phyloP scores from a whole-genome alignment of 2,797 vertebrate species.

The Psittacula derbiana region DNA sequence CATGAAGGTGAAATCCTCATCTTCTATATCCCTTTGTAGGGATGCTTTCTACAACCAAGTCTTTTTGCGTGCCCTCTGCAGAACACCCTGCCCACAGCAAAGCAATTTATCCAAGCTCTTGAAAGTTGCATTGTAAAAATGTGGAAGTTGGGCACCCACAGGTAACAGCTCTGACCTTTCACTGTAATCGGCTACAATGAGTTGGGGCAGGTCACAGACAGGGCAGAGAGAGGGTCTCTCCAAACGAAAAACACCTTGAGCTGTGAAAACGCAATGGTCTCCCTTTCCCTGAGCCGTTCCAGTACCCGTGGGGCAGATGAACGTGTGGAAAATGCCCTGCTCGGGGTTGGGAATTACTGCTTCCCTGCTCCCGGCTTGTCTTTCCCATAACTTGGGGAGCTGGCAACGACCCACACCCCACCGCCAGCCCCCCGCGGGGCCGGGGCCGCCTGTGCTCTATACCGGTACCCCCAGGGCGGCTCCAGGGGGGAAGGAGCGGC shows the following conservation, averaged over 20 bases:
- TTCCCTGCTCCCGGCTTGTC: background rate
- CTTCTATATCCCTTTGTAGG: background rate
- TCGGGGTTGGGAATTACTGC: background rate
- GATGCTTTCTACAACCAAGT: background rate
- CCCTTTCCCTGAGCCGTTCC: background rate
- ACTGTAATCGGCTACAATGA: background rate
- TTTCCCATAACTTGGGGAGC: background rate
- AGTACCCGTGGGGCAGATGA: background rate
- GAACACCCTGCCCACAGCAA: background rate
- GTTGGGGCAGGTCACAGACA: background rate
- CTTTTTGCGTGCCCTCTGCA: background rate
- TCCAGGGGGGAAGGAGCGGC: background rate
- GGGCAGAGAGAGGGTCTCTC: background rate
- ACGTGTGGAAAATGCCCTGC: background rate
- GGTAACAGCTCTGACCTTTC: constrained; percentile 43
- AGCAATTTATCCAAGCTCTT: background rate
- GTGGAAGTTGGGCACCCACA: constrained; percentile 52
- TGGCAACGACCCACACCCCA: background rate
- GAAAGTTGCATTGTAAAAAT: constrained; percentile 51
- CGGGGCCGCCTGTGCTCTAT: too few species aligned
- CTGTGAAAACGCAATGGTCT: background rate
- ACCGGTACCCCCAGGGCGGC: too few species aligned
- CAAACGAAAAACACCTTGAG: background rate
- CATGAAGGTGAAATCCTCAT: background rate
- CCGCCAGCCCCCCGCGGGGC: background rate